phyloP scores from a whole-genome alignment of 2,888 invertebrate species.

The Myopa testacea region DNA sequence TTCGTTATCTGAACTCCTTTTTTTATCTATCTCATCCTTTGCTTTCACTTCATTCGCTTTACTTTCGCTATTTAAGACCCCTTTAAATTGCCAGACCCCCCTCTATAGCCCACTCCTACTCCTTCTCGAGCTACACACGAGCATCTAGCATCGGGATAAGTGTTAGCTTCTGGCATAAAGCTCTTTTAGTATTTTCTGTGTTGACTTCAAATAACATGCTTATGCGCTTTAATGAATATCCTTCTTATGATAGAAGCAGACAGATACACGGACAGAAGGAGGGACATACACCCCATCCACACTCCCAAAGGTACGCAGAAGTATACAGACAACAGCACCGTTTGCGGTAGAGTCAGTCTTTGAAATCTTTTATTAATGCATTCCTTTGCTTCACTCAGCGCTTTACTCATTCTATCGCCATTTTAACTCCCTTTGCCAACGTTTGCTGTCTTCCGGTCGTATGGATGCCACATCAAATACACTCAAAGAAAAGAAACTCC shows the following conservation, averaged over 20 bases:
- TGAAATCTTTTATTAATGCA: neutral
- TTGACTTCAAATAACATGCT: slow-evolving; percentile 35
- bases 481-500: neutral
- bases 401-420: neutral
- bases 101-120: no score
- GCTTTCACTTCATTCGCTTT: neutral
- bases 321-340: no score
- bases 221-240: slow-evolving; percentile 33
- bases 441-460: neutral
- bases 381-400: neutral
- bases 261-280: neutral
- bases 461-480: neutral
- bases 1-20: slow-evolving; percentile 16
- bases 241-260: slow-evolving; percentile 7
- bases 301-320: no score
- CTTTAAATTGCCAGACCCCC: no score
- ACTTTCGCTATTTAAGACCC: no score
- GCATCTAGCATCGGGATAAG: neutral
- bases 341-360: neutral
- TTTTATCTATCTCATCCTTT: neutral
- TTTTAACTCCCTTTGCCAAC: neutral
- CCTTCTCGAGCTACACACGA: no score
- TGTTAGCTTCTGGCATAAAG: neutral
- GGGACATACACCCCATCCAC: neutral
- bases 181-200: slow-evolving; percentile 11